phyloP scores from a whole-genome alignment of 1,140 invertebrate genomes.

The Onthophagus taurus region DNA sequence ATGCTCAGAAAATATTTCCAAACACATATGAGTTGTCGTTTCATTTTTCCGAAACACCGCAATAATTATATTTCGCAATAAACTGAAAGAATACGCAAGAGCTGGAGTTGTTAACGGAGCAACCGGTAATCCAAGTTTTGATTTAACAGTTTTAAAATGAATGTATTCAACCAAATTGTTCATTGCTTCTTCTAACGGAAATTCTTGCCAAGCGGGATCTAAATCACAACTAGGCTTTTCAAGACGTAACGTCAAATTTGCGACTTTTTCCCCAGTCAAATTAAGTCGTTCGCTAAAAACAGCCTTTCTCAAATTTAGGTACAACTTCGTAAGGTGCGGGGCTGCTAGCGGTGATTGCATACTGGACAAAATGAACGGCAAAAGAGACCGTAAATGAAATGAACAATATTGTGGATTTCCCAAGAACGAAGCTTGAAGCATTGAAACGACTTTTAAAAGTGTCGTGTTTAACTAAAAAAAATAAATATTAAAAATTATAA shows the following conservation, averaged over 20 bases:
- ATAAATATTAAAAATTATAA: conserved; percentile 5
- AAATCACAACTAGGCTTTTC: conserved; percentile 72
- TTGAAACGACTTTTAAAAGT: conserved; percentile 50
- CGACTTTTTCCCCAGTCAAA: conserved; percentile 48
- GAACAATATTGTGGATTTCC: conserved; percentile 56
- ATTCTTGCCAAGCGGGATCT: conserved; percentile 66
- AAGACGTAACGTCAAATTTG: conserved; percentile 56
- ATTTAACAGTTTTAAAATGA: conserved; percentile 37
- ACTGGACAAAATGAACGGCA: conserved; percentile 51
- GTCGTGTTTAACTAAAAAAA: conserved; percentile 49
- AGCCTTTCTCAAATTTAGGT: conserved; percentile 44
- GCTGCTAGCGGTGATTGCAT: conserved; percentile 62
- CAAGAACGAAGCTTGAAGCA: conserved; percentile 50
- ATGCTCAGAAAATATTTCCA: conserved; percentile 65
- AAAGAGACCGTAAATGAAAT: conserved; percentile 50
- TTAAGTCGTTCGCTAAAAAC: conserved; percentile 41
- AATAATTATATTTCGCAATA: conserved; percentile 58
- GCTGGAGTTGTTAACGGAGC: conserved; percentile 43
- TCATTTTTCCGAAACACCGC: conserved; percentile 45
- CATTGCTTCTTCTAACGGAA: conserved; percentile 40
- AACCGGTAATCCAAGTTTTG: background rate
- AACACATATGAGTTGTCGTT: conserved; percentile 47
- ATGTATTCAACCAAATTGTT: conserved; percentile 46
- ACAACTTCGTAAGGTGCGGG: conserved; percentile 51
- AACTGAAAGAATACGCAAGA: conserved; percentile 76